Percentiles rank a stretch among this genome's conserved stretches.
These are phyloP conservation scores for Hylaeus volcanicus DNA, from an alignment of 1,140 invertebrate species.

Conservation along the genomic window DNA sequence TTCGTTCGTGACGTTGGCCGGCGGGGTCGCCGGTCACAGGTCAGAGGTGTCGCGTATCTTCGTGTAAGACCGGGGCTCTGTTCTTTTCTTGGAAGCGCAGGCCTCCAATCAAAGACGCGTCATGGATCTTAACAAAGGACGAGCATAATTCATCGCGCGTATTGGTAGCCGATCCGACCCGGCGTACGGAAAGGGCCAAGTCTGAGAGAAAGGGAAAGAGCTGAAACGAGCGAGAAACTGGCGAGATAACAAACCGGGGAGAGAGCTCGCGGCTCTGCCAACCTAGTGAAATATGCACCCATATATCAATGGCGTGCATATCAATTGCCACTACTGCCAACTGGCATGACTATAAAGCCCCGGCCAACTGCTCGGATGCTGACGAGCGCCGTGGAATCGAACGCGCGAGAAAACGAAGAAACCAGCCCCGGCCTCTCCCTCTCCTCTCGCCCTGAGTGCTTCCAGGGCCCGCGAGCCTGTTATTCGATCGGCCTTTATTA, in stretches of 20 bases:
- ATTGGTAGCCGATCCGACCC: conserved; percentile 60
- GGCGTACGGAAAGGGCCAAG: conserved; percentile 19
- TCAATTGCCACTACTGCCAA: conserved; percentile 70
- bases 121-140: conserved; percentile 62
- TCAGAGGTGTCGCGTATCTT: conserved; percentile 60
- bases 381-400: conserved; percentile 36
- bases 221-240: conserved; percentile 13
- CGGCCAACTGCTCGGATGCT: conserved; percentile 51
- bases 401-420: conserved; percentile 17
- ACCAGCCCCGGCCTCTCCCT: background rate
- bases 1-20: conserved; percentile 35
- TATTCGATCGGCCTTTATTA: conserved; percentile 69
- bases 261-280: conserved; percentile 59
- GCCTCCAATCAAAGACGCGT: conserved; percentile 66
- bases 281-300: conserved; percentile 67
- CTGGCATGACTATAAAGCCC: conserved; percentile 65
- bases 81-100: conserved; percentile 30
- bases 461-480: conserved; percentile 50
- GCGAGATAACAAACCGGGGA: conserved; percentile 60
- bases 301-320: conserved; percentile 68
- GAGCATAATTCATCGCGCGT: conserved; percentile 62
- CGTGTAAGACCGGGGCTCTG: background rate
- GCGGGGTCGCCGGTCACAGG: conserved; percentile 28
- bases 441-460: conserved; percentile 7
- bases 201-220: background rate